A percentile compares a stretch with the other conserved stretches of the same genome.
phyloP scores from a whole-genome alignment of 2,797 vertebrate genomes.

The Leptoclinus maculatus region DNA sequence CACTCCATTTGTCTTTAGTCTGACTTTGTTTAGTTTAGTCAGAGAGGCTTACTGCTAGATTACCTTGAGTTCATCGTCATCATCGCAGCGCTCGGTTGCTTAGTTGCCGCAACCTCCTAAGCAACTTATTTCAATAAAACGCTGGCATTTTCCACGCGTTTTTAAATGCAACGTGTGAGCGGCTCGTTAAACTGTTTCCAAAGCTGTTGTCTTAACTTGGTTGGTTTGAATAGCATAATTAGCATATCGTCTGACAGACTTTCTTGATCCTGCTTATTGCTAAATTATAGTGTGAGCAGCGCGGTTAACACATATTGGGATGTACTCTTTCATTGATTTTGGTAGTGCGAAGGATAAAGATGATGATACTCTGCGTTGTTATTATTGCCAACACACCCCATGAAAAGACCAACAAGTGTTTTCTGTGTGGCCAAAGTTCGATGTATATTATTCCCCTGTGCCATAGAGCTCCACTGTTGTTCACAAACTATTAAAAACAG shows the following conservation, averaged over 20 bases:
- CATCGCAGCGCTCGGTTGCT: neutral
- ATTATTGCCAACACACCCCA: neutral
- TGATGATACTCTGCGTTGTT: neutral
- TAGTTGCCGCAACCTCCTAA: neutral
- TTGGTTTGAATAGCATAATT: neutral
- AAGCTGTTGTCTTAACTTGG: neutral
- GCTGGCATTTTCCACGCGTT: neutral
- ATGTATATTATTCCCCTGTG: neutral
- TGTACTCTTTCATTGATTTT: neutral
- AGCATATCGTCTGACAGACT: neutral
- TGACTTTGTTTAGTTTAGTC: neutral
- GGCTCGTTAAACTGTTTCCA: neutral
- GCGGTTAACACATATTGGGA: neutral
- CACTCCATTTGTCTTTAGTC: too few relatives aligned
- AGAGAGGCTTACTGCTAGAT: neutral
- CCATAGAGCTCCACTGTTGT: neutral
- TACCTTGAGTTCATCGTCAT: neutral
- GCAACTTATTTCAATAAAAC: neutral
- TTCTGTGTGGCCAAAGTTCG: neutral
- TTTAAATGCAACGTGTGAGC: too few relatives aligned
- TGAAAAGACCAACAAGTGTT: constrained; percentile 6
- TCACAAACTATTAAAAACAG: neutral
- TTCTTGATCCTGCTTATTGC: neutral
- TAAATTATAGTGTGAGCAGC: neutral
- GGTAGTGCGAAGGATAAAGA: neutral